These are phyloP conservation scores for Agonopterix subpropinquella DNA, from an alignment of 2,888 invertebrate genomes.

Conservation along the genomic window DNA sequence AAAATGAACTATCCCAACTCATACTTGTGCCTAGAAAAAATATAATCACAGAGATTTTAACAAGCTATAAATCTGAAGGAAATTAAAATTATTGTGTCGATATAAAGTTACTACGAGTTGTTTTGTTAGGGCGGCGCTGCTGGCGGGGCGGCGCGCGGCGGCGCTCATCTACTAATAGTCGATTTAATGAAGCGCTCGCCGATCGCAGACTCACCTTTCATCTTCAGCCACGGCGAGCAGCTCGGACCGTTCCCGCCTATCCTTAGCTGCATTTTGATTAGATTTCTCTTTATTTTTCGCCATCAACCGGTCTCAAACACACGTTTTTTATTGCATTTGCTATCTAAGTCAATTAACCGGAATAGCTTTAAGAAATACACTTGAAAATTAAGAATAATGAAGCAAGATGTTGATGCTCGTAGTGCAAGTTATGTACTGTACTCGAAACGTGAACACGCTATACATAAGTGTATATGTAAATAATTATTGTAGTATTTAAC, in stretches of 20 bases:
- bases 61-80: too few relatives aligned
- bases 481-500: conserved; percentile 44
- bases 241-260: conserved; percentile 56
- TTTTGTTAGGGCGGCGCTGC: conserved; percentile 36
- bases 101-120: conserved; percentile 17
- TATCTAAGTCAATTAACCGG: conserved; percentile 7
- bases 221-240: conserved; percentile 65
- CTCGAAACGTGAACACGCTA: conserved; percentile 8
- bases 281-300: conserved; percentile 64
- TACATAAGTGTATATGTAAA: conserved; percentile 37
- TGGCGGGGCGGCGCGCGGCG: too few relatives aligned
- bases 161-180: conserved; percentile 52
- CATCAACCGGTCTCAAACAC: conserved; percentile 21
- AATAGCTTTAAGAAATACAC: background rate
- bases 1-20: too few relatives aligned
- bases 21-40: too few relatives aligned
- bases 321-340: conserved; percentile 10
- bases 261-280: conserved; percentile 51
- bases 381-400: background rate
- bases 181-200: conserved; percentile 48
- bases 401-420: conserved; percentile 3
- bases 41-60: too few relatives aligned
- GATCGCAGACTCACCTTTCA: conserved; percentile 57
- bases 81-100: too few relatives aligned
- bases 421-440: conserved; percentile 7